Evolutionary conservation across 37 sponge, comb jelly and placozoan species (phyloP).

Genomic region (Halisarca cf. caerulea): DNA sequence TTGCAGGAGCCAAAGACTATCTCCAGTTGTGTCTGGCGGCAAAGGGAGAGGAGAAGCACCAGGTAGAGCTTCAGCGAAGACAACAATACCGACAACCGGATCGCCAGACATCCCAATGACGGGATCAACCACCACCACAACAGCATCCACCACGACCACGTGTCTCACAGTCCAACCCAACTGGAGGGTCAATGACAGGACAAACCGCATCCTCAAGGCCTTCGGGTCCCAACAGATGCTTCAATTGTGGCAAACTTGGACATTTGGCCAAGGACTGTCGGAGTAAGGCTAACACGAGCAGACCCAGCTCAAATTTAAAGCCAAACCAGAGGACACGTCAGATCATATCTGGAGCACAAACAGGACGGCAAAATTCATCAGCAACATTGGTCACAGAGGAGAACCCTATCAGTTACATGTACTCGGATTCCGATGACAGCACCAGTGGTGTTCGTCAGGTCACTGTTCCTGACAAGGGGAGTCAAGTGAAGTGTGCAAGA

Average conservation of each 20-base stretch:
- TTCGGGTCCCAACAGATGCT: neutral
- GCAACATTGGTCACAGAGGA: neutral
- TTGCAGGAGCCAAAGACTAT: constrained; percentile 17
- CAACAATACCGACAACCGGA: constrained; percentile 20
- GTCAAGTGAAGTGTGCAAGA: constrained; percentile 7
- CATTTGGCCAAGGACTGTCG: neutral
- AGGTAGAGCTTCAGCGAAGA: neutral
- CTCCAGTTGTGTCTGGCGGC: constrained; percentile 24
- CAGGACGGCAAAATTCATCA: neutral
- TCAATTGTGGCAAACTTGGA: constrained; percentile 19
- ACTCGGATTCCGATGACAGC: constrained; percentile 3
- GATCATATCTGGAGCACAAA: too few relatives aligned
- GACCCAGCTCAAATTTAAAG: too few relatives aligned
- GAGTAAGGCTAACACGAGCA: too few relatives aligned
- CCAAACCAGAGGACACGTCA: neutral
- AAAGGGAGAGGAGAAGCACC: constrained; percentile 23
- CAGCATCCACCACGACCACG: too few relatives aligned
- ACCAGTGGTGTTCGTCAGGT: neutral
- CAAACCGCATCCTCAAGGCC: neutral
- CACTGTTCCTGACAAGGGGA: constrained; percentile 15
- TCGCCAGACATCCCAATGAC: too few relatives aligned
- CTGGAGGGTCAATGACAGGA: neutral
- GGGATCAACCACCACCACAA: too few relatives aligned
- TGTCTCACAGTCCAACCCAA: neutral
- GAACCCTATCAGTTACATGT: neutral